Percentiles rank a stretch among this genome's conserved stretches.
Evolutionary conservation across 1,140 invertebrate genomes (phyloP).

Genomic region (Aphelinus atriplicis): DNA sequence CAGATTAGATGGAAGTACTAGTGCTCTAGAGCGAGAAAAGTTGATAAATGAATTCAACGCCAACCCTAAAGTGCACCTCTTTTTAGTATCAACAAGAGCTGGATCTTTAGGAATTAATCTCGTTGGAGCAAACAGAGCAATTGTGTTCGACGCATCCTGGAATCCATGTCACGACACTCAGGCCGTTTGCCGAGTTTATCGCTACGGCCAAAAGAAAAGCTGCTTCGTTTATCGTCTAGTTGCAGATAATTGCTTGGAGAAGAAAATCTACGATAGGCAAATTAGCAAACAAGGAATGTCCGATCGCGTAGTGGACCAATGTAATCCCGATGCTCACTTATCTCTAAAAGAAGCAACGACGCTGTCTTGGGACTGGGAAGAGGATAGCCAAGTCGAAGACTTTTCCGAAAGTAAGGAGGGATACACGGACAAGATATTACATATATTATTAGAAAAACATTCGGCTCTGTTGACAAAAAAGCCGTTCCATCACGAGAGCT

Average conservation of each 20-base stretch:
- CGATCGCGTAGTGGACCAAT: constrained; percentile 96
- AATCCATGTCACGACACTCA: constrained; percentile 99
- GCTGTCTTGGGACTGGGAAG: constrained; percentile 91
- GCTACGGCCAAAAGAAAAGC: constrained; percentile 93
- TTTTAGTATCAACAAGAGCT: constrained; percentile 96
- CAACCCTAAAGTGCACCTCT: constrained; percentile 87
- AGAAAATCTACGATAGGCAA: constrained; percentile 97
- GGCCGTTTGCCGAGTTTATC: constrained; percentile 96
- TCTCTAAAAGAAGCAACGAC: constrained; percentile 95
- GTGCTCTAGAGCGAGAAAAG: constrained; percentile 92
- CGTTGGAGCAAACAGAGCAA: constrained; percentile 95
- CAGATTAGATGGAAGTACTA: constrained; percentile 94
- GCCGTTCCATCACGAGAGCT: constrained; percentile 96
- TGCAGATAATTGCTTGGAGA: constrained; percentile 96
- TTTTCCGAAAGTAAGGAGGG: constrained; percentile 76
- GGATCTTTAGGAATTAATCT: constrained; percentile 98
- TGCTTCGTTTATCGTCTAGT: constrained; percentile 97
- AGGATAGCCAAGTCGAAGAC: constrained; percentile 79
- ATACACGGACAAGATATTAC: constrained; percentile 85
- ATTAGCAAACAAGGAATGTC: constrained; percentile 98
- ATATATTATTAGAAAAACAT: constrained; percentile 75
- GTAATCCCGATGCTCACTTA: constrained; percentile 95
- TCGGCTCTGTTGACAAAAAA: constrained; percentile 82
- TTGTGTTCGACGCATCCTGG: constrained; percentile 99
- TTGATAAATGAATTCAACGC: constrained; percentile 98